Percentiles rank a stretch among this genome's conserved stretches.
phyloP scores from a whole-genome alignment of 2,888 invertebrate genomes.

The Dicyrtoma fusca region DNA sequence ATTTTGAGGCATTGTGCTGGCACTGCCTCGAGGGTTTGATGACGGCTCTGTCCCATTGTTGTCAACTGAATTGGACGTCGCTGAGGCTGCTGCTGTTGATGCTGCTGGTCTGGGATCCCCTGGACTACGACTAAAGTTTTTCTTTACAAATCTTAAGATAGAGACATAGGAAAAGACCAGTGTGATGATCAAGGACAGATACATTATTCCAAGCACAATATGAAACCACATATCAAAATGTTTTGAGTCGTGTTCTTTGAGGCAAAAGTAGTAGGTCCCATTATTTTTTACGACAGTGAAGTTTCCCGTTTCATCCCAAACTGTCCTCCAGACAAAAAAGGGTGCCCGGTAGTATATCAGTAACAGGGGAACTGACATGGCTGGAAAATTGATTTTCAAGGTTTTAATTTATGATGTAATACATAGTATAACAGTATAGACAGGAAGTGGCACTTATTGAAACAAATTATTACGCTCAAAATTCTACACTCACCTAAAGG shows the following conservation, averaged over 20 bases:
- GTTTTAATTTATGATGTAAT: too few species aligned
- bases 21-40: too few species aligned
- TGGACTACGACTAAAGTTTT: slow-evolving; percentile 19
- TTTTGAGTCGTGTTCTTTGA: neutral
- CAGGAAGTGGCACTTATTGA: too few species aligned
- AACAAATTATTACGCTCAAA: too few species aligned
- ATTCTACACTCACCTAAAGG: slow-evolving; percentile 27
- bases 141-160: slow-evolving; percentile 46
- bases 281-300: slow-evolving; percentile 19
- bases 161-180: slow-evolving; percentile 50
- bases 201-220: slow-evolving; percentile 39
- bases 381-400: too few species aligned
- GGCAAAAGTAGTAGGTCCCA: slow-evolving; percentile 42
- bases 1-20: too few species aligned
- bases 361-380: slow-evolving; percentile 38
- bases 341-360: slow-evolving; percentile 37
- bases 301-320: neutral
- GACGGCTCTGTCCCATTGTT: too few species aligned
- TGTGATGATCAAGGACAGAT: slow-evolving; percentile 32
- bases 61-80: too few species aligned
- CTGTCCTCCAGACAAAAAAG: slow-evolving; percentile 35
- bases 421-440: too few species aligned
- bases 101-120: neutral
- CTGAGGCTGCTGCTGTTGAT: neutral
- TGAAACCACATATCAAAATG: slow-evolving; percentile 40